Evolutionary conservation across 2,797 vertebrate genomes (phyloP).

Genomic region (Girardinus metallicus): DNA sequence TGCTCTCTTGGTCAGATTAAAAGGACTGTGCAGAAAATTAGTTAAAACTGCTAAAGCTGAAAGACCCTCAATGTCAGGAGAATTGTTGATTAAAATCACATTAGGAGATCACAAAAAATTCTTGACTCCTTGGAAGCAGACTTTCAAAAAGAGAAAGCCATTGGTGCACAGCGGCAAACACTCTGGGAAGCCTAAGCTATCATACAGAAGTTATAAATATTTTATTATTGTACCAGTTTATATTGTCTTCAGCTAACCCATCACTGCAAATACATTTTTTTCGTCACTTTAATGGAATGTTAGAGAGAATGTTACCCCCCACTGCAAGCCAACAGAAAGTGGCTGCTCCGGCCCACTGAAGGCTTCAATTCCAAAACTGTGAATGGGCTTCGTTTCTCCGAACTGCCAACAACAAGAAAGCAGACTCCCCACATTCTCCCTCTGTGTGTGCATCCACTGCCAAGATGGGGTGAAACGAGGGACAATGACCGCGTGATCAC

Average conservation of each 20-base stretch:
- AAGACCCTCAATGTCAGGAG: background rate
- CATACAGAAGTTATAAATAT: background rate
- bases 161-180: background rate
- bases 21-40: background rate
- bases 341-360: slow-evolving; percentile 38
- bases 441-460: slow-evolving; percentile 55
- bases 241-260: slow-evolving; percentile 22
- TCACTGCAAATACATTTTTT: slow-evolving; percentile 23
- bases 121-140: background rate
- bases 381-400: slow-evolving; percentile 67
- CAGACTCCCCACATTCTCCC: slow-evolving; percentile 56
- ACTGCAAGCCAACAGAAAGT: slow-evolving; percentile 45
- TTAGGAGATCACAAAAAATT: background rate
- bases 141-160: background rate
- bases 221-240: slow-evolving; percentile 4
- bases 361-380: slow-evolving; percentile 53
- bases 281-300: slow-evolving; percentile 42
- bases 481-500: slow-evolving; percentile 65
- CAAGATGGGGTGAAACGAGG: slow-evolving; percentile 58
- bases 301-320: slow-evolving; percentile 35
- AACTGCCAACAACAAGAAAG: slow-evolving; percentile 68
- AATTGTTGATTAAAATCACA: background rate
- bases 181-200: background rate
- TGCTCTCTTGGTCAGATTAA: background rate
- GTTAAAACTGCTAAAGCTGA: background rate